Conservation (phyloP, 37 sponge, comb jelly and placozoan species). For the Aplysina aerophoba region DNA sequence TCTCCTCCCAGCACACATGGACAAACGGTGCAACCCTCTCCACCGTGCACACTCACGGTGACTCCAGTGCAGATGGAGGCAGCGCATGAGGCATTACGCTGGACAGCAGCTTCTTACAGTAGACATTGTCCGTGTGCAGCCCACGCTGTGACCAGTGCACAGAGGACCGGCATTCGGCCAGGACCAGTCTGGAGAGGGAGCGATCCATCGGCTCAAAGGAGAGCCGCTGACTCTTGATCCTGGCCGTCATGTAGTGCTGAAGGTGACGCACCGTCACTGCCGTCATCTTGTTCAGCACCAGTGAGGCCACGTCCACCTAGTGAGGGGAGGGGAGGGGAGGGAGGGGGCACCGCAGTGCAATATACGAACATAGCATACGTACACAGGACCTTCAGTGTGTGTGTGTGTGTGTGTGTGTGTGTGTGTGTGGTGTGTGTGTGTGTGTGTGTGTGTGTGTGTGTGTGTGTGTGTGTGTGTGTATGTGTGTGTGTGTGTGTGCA, state of each 20-base stretch:
- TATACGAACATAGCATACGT: not conserved
- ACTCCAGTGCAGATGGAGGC: too few relatives aligned
- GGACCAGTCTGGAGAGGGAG: slow-evolving; percentile 14
- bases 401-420: too few relatives aligned
- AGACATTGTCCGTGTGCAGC: slow-evolving; percentile 33
- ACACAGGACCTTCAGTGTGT: too few relatives aligned
- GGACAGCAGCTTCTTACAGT: slow-evolving; percentile 50
- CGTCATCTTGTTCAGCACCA: slow-evolving; percentile 46
- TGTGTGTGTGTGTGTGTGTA: too few relatives aligned
- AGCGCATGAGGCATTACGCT: slow-evolving; percentile 50
- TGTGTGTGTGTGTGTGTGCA: not conserved
- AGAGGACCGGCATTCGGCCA: slow-evolving; percentile 39
- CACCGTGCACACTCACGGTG: too few relatives aligned
- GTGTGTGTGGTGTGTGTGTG: too few relatives aligned
- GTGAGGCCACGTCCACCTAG: slow-evolving; percentile 56
- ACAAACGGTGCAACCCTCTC: too few relatives aligned
- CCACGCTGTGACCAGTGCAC: slow-evolving; percentile 58
- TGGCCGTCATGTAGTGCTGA: slow-evolving; percentile 57
- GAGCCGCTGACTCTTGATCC: not conserved
- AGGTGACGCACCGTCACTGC: slow-evolving; percentile 46
- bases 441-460: too few relatives aligned
- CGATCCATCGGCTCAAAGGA: slow-evolving; percentile 33
- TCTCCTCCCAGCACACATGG: too few relatives aligned
- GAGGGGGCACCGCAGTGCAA: not conserved
- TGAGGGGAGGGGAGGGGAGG: not conserved